Conservation (phyloP, 1,140 invertebrate species). For the Zophobas morio region DNA sequence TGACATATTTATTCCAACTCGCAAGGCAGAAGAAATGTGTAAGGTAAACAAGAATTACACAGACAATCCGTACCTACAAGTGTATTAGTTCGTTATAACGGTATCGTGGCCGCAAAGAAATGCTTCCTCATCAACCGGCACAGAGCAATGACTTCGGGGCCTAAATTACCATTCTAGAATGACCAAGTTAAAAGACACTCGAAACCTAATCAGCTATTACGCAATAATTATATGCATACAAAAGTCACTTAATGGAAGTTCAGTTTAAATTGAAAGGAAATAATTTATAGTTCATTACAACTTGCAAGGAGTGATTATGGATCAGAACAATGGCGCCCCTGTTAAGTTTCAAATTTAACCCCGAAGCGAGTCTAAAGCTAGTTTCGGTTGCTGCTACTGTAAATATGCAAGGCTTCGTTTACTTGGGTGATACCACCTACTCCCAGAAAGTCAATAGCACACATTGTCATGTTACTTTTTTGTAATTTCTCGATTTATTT, state of each 20-base stretch:
- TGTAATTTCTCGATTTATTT: too few relatives aligned
- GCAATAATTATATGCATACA: conserved; percentile 30
- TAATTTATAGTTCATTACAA: conserved; percentile 1
- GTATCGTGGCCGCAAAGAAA: conserved; percentile 51
- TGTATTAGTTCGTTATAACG: conserved; percentile 50
- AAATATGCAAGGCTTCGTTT: too few relatives aligned
- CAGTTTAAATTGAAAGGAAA: conserved; percentile 5
- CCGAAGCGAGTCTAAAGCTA: too few relatives aligned
- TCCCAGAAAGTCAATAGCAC: too few relatives aligned
- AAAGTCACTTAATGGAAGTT: background rate
- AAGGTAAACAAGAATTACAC: conserved; percentile 40
- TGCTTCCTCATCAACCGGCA: conserved; percentile 48
- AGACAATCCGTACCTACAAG: conserved; percentile 43
- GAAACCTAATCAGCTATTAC: conserved; percentile 29
- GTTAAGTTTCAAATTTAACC: too few relatives aligned
- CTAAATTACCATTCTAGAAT: conserved; percentile 44
- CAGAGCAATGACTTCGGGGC: conserved; percentile 43
- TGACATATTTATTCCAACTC: conserved; percentile 28
- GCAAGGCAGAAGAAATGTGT: conserved; percentile 17
- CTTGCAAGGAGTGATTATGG: background rate
- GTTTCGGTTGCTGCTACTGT: too few relatives aligned
- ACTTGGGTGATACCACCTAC: too few relatives aligned
- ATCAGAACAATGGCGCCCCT: too few relatives aligned
- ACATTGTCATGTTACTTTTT: too few relatives aligned
- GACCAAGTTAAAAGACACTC: conserved; percentile 40